These are phyloP conservation scores for Nemapogon koenigi DNA, from an alignment of 2,888 invertebrate genomes.

Conservation along the genomic window DNA sequence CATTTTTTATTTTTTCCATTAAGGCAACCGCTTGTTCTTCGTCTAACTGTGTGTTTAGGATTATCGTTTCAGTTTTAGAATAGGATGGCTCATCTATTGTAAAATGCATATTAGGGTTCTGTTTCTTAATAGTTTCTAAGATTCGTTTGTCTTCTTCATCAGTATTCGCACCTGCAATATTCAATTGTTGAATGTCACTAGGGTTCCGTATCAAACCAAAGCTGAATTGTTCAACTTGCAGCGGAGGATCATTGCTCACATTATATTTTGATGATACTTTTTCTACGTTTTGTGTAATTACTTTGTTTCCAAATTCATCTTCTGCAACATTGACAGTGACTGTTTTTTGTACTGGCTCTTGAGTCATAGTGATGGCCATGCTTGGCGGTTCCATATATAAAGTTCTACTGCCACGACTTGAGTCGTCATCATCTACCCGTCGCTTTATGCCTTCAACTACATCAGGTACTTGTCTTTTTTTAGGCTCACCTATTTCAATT, in stretches of 20 bases:
- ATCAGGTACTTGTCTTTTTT: constrained; percentile 43
- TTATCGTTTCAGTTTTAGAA: constrained; percentile 58
- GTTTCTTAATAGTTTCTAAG: constrained; percentile 48
- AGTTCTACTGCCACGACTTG: constrained; percentile 25
- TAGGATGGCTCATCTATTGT: constrained; percentile 51
- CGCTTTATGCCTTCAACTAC: constrained; percentile 48
- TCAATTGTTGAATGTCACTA: constrained; percentile 38
- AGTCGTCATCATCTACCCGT: constrained; percentile 34
- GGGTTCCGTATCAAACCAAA: constrained; percentile 49
- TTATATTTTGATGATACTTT: constrained; percentile 48
- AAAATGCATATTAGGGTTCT: constrained; percentile 55
- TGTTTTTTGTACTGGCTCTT: constrained; percentile 55
- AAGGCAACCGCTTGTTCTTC: constrained; percentile 51
- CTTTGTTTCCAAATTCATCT: constrained; percentile 56
- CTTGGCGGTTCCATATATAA: constrained; percentile 54
- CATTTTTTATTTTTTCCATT: constrained; percentile 51
- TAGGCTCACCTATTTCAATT: constrained; percentile 53
- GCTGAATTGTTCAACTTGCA: constrained; percentile 54
- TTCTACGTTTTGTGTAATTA: constrained; percentile 55
- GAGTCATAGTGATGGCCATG: constrained; percentile 50
- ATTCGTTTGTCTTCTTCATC: constrained; percentile 51
- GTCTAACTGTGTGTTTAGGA: constrained; percentile 55
- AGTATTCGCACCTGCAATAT: too few relatives aligned
- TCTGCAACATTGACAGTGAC: constrained; percentile 57
- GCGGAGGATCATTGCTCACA: constrained; percentile 46